phyloP scores from a whole-genome alignment of 1,140 invertebrate genomes.

The Drosophila pachea region DNA sequence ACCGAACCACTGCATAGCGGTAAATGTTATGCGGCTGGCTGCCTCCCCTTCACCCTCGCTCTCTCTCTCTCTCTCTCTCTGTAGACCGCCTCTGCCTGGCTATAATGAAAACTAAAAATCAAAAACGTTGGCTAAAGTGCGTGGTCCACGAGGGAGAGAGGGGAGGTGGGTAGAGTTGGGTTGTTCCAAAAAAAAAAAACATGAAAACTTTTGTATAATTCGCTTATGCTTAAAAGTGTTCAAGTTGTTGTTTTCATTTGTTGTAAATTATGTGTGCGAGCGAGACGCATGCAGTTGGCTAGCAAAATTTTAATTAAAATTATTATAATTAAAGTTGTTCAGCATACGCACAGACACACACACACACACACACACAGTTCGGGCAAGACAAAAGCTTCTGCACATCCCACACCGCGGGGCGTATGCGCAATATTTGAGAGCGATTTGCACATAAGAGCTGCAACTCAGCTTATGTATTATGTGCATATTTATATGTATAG shows the following conservation, averaged over 20 bases:
- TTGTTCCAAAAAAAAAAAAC: slow-evolving; percentile 49
- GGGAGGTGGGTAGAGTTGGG: not conserved
- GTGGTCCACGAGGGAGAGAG: slow-evolving; percentile 15
- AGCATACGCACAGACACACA: not conserved
- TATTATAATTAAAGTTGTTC: slow-evolving; percentile 68
- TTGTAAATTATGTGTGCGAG: slow-evolving; percentile 34
- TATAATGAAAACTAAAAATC: slow-evolving; percentile 76
- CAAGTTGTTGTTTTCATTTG: slow-evolving; percentile 55
- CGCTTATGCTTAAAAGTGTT: slow-evolving; percentile 74
- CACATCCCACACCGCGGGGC: slow-evolving; percentile 9
- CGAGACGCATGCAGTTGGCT: slow-evolving; percentile 4
- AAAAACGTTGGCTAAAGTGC: slow-evolving; percentile 52
- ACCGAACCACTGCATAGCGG: slow-evolving; percentile 56
- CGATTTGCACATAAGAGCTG: slow-evolving; percentile 8
- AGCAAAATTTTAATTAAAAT: slow-evolving; percentile 73
- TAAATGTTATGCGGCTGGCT: slow-evolving; percentile 60
- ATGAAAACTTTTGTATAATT: slow-evolving; percentile 76
- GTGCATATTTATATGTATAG: slow-evolving; percentile 22
- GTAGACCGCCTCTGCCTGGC: slow-evolving; percentile 6
- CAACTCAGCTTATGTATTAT: slow-evolving; percentile 2
- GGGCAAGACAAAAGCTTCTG: slow-evolving; percentile 19
- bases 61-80: not conserved
- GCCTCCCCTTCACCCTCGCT: not conserved
- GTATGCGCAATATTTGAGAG: slow-evolving; percentile 31
- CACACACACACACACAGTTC: too few species aligned